These are phyloP conservation scores for Coregonus ussuriensis DNA, from an alignment of 2,797 vertebrate species.

Conservation along the genomic window DNA sequence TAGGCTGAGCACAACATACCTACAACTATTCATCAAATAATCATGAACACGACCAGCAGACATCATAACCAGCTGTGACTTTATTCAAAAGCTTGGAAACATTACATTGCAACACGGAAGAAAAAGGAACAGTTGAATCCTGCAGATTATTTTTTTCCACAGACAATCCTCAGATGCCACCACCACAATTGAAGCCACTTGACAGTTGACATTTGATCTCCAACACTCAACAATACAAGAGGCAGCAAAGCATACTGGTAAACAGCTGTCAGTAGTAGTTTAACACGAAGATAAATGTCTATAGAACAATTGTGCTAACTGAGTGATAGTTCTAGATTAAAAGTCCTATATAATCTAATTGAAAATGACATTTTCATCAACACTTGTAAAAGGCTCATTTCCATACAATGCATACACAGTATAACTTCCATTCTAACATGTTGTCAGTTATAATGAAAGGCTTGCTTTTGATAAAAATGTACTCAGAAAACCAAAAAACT, in stretches of 20 bases:
- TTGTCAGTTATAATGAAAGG: conserved; percentile 53
- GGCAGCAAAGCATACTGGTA: conserved; percentile 74
- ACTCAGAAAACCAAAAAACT: conserved; percentile 40
- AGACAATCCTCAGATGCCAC: conserved; percentile 71
- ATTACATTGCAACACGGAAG: conserved; percentile 65
- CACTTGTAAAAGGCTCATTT: conserved; percentile 61
- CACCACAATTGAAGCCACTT: conserved; percentile 78
- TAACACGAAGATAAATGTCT: conserved; percentile 74
- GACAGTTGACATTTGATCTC: conserved; percentile 73
- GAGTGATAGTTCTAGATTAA: conserved; percentile 67
- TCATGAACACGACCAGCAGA: conserved; percentile 48
- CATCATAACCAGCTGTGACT: conserved; percentile 75
- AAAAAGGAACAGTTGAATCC: conserved; percentile 65
- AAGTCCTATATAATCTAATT: conserved; percentile 61
- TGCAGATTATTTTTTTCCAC: conserved; percentile 55
- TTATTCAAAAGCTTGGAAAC: conserved; percentile 81
- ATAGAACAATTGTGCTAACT: conserved; percentile 70
- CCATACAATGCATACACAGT: conserved; percentile 58
- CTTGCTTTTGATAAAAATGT: conserved; percentile 58
- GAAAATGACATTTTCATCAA: conserved; percentile 54
- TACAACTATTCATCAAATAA: neutral
- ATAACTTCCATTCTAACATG: conserved; percentile 46
- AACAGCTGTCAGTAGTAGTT: conserved; percentile 71
- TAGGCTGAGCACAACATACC: neutral
- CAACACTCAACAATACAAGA: conserved; percentile 73